These are phyloP conservation scores for Drosophila mettleri DNA, from an alignment of 2,888 invertebrate species.

Conservation along the genomic window DNA sequence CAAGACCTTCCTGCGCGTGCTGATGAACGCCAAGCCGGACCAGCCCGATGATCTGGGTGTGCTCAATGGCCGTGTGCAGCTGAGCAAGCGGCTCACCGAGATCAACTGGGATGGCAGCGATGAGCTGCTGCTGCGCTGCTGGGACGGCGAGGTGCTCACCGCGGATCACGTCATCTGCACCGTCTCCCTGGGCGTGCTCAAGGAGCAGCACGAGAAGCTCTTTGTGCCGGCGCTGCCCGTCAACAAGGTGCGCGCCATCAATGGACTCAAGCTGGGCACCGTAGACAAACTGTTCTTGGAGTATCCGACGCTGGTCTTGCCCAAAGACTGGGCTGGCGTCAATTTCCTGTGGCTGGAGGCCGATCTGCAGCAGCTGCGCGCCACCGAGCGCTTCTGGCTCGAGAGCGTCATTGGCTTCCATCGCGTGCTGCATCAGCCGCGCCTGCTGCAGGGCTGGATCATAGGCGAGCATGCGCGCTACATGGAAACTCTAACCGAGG, in stretches of 20 bases:
- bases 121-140: constrained; percentile 61
- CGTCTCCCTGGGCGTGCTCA: constrained; percentile 87
- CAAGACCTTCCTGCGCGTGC: constrained; percentile 88
- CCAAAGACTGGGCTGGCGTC: constrained; percentile 85
- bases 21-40: constrained; percentile 85
- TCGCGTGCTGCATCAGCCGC: constrained; percentile 87
- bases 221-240: constrained; percentile 86
- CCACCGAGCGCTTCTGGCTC: constrained; percentile 86
- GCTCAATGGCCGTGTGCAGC: constrained; percentile 76
- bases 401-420: constrained; percentile 88
- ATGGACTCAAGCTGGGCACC: constrained; percentile 87
- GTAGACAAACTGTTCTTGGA: constrained; percentile 88
- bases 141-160: constrained; percentile 82
- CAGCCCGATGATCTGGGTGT: constrained; percentile 64
- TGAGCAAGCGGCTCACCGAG: constrained; percentile 67
- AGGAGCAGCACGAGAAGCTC: constrained; percentile 83
- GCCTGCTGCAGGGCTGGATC: constrained; percentile 89
- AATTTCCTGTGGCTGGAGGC: constrained; percentile 87
- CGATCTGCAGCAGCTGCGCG: constrained; percentile 80
- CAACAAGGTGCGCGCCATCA: constrained; percentile 85
- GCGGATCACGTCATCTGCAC: constrained; percentile 88
- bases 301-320: constrained; percentile 87
- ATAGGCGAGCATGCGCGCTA: constrained; percentile 87
- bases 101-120: constrained; percentile 65
- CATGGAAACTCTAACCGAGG: constrained; percentile 87